Conservation (phyloP, 2,888 invertebrate species). For the Thecocarcelia acutangulata region DNA sequence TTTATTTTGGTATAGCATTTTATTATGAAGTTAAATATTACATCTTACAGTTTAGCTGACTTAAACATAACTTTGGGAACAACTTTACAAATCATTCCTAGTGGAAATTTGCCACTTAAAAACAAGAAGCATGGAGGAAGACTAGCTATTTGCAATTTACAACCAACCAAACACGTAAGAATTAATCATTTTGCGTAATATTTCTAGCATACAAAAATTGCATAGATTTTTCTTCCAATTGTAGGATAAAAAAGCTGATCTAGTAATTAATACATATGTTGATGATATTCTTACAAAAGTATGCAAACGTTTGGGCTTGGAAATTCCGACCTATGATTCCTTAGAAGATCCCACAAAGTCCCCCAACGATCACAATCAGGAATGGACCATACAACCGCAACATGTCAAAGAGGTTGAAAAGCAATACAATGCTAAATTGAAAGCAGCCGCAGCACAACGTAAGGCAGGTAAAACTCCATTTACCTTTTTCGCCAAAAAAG, state of each 20-base stretch:
- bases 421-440: slow-evolving; percentile 82
- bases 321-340: slow-evolving; percentile 87
- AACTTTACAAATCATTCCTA: slow-evolving; percentile 98
- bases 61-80: slow-evolving; percentile 97
- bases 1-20: too few species aligned
- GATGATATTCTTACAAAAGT: slow-evolving; percentile 90
- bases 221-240: background rate
- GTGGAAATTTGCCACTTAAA: slow-evolving; percentile 94
- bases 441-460: slow-evolving; percentile 72
- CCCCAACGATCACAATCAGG: slow-evolving; percentile 77
- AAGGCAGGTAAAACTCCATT: slow-evolving; percentile 69
- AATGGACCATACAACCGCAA: slow-evolving; percentile 88
- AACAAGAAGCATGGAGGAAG: slow-evolving; percentile 93
- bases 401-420: slow-evolving; percentile 85
- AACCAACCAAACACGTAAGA: slow-evolving; percentile 97
- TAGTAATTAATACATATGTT: slow-evolving; percentile 93
- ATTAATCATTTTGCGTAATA: background rate
- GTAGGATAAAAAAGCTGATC: slow-evolving; percentile 94
- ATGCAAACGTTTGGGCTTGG: slow-evolving; percentile 87
- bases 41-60: slow-evolving; percentile 89
- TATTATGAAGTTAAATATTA: background rate
- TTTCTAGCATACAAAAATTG: background rate
- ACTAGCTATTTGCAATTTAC: slow-evolving; percentile 96
- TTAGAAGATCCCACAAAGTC: slow-evolving; percentile 86
- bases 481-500: slow-evolving; percentile 55